Conservation (phyloP, 2,797 vertebrate genomes). For the Taeniopygia guttata region DNA sequence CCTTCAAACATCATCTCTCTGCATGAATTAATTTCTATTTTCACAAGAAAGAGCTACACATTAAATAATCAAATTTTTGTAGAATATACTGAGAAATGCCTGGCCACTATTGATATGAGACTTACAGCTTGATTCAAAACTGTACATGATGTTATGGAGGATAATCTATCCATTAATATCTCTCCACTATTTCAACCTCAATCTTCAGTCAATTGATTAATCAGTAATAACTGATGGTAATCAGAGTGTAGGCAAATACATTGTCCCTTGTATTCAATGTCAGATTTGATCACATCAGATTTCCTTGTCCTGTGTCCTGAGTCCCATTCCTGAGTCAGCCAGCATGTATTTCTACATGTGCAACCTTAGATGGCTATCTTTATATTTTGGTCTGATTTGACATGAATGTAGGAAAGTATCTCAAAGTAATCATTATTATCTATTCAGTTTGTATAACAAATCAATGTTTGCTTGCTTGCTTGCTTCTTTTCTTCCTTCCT, state of each 20-base stretch:
- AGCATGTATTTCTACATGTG: neutral
- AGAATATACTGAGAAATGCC: neutral
- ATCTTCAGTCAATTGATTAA: slow-evolving; percentile 13
- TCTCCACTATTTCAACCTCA: neutral
- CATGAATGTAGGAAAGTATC: neutral
- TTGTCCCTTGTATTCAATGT: neutral
- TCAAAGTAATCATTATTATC: neutral
- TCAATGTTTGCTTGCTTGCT: neutral
- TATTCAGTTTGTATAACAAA: neutral
- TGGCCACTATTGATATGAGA: neutral
- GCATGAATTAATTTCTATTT: neutral
- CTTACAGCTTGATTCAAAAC: neutral
- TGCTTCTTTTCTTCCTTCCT: neutral
- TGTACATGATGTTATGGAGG: neutral
- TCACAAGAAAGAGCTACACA: neutral
- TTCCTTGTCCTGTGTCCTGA: neutral
- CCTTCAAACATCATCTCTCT: neutral
- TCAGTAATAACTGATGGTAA: slow-evolving; percentile 24
- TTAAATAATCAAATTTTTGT: neutral
- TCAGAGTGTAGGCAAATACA: neutral
- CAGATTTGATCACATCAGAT: slow-evolving; percentile 11
- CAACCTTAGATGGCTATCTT: neutral
- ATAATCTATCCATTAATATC: neutral
- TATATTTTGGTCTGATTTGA: neutral
- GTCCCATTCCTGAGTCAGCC: neutral